phyloP scores from a whole-genome alignment of 1,140 invertebrate genomes.

The Phthorimaea operculella region DNA sequence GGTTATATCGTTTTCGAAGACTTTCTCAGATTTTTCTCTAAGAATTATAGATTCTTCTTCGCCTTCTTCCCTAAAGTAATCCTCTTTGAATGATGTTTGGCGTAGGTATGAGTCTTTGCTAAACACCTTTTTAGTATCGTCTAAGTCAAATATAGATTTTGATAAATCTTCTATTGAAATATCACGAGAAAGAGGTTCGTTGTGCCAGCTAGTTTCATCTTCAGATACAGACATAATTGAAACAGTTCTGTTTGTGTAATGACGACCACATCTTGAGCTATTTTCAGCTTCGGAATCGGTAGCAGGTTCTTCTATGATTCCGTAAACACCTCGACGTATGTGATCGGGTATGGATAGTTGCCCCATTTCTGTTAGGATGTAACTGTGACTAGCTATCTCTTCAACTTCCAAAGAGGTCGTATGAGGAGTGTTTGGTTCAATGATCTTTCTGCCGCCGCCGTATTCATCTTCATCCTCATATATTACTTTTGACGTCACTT shows the following conservation, averaged over 20 bases:
- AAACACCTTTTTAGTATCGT: slow-evolving; percentile 59
- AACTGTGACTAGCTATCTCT: slow-evolving; percentile 72
- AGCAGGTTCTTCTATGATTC: slow-evolving; percentile 67
- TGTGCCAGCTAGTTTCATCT: slow-evolving; percentile 71
- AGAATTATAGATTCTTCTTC: slow-evolving; percentile 55
- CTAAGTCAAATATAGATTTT: slow-evolving; percentile 60
- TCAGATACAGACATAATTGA: slow-evolving; percentile 75
- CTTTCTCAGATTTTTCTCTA: slow-evolving; percentile 54
- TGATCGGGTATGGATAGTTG: slow-evolving; percentile 70
- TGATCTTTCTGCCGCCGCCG: slow-evolving; percentile 40
- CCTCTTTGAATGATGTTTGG: slow-evolving; percentile 63
- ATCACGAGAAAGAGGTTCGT: slow-evolving; percentile 68
- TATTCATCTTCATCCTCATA: slow-evolving; percentile 53
- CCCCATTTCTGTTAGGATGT: slow-evolving; percentile 69
- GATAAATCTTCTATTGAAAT: slow-evolving; percentile 69
- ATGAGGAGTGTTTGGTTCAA: slow-evolving; percentile 62
- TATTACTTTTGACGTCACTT: slow-evolving; percentile 71
- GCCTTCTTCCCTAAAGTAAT: slow-evolving; percentile 50
- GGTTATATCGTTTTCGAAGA: slow-evolving; percentile 68
- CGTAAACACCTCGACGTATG: slow-evolving; percentile 56
- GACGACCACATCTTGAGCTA: slow-evolving; percentile 41
- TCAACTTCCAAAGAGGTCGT: slow-evolving; percentile 67
- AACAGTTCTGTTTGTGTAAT: slow-evolving; percentile 66
- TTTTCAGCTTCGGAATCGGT: slow-evolving; percentile 64
- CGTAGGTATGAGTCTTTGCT: slow-evolving; percentile 63